Evolutionary conservation across 2,797 vertebrate genomes (phyloP).

Genomic region (Protonibea diacanthus): DNA sequence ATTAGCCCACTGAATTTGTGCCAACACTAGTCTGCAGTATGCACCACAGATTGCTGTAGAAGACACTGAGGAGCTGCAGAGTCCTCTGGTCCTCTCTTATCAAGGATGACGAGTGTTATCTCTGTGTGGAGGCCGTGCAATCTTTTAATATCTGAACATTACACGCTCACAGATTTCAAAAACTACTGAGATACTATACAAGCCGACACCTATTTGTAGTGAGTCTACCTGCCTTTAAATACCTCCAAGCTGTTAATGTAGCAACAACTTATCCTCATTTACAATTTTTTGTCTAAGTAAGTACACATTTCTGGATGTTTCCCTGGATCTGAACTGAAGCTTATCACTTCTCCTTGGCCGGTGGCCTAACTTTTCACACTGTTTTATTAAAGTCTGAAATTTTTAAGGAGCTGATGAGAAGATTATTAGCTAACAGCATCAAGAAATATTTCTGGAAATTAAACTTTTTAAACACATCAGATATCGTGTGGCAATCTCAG

Average conservation of each 20-base stretch:
- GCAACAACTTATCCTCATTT: background rate
- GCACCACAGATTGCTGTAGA: constrained; percentile 25
- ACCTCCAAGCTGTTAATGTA: background rate
- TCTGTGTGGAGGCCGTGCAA: constrained; percentile 5
- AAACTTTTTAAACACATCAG: background rate
- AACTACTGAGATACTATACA: background rate
- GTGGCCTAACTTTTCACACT: background rate
- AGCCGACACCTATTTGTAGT: background rate
- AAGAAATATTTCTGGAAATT: background rate
- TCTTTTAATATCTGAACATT: constrained; percentile 14
- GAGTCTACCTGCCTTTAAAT: background rate
- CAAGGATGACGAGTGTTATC: constrained; percentile 36
- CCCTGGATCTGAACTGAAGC: background rate
- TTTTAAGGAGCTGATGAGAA: background rate
- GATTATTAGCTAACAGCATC: background rate
- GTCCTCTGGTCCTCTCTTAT: constrained; percentile 15
- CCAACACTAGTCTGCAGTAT: constrained; percentile 48
- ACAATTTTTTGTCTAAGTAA: background rate
- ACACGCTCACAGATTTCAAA: constrained; percentile 1
- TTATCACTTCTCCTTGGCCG: background rate
- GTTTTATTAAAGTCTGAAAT: background rate
- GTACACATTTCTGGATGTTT: background rate
- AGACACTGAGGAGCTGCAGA: constrained; percentile 9
- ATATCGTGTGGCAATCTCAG: too few relatives aligned
- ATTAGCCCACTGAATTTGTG: constrained; percentile 53